These are phyloP conservation scores for Elysia crispata DNA, from an alignment of 2,888 invertebrate species.

Conservation along the genomic window DNA sequence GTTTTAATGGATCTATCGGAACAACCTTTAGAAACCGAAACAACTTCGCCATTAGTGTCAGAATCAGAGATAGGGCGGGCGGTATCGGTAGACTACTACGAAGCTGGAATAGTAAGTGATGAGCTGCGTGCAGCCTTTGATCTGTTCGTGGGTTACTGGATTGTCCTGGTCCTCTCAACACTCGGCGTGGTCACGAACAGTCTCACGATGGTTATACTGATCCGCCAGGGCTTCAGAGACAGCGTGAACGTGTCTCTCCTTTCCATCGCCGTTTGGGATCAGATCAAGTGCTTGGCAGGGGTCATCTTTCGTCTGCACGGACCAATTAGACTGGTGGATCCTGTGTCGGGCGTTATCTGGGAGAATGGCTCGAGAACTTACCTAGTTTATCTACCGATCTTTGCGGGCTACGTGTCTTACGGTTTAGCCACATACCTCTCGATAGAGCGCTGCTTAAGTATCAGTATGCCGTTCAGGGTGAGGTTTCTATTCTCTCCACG, in stretches of 20 bases:
- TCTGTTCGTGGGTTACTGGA: slow-evolving; percentile 3
- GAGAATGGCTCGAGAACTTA: not conserved
- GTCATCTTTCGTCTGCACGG: slow-evolving; percentile 22
- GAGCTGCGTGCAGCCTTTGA: not conserved
- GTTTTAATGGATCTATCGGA: too few relatives aligned
- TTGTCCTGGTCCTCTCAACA: slow-evolving; percentile 2
- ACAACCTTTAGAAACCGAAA: too few relatives aligned
- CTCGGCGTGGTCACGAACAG: slow-evolving; percentile 25
- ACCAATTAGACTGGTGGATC: not conserved
- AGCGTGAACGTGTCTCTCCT: slow-evolving; percentile 32
- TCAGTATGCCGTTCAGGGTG: slow-evolving; percentile 15
- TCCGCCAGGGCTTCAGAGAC: slow-evolving; percentile 31
- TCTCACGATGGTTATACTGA: slow-evolving; percentile 7
- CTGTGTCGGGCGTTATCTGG: slow-evolving; percentile 15
- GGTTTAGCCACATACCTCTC: slow-evolving; percentile 18
- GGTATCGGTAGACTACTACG: too few relatives aligned
- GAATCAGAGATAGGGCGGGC: too few relatives aligned
- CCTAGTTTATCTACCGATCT: slow-evolving; percentile 18
- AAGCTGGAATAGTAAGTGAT: not conserved
- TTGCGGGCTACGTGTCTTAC: slow-evolving; percentile 32
- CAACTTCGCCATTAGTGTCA: too few relatives aligned
- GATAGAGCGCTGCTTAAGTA: slow-evolving; percentile 27
- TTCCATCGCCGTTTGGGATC: slow-evolving; percentile 25
- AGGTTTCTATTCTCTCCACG: slow-evolving; percentile 1
- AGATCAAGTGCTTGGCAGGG: slow-evolving; percentile 3